Conservation (phyloP, 2,113 vertebrate species). For the Chrysochloris asiatica region DNA sequence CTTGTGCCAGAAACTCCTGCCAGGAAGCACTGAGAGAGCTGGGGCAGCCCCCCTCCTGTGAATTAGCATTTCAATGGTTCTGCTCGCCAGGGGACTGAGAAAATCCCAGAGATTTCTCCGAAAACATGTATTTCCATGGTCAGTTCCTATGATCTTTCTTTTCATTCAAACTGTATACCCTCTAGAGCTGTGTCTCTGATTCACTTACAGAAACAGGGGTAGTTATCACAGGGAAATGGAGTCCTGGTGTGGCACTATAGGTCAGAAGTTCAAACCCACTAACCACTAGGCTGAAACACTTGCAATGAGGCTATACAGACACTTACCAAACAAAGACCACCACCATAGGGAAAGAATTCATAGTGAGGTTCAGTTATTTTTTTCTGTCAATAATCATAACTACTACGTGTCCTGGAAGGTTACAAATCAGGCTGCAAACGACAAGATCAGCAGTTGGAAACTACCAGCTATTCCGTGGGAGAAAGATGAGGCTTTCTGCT, state of each 20-base stretch:
- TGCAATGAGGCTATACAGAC: too few relatives aligned
- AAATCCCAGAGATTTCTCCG: background rate
- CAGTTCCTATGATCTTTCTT: background rate
- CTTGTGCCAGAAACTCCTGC: conserved; percentile 48
- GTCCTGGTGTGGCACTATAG: too few relatives aligned
- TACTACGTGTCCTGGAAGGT: too few relatives aligned
- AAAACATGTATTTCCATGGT: background rate
- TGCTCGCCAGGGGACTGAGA: background rate
- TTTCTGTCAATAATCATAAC: background rate
- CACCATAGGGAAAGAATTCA: background rate
- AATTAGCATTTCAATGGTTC: conserved; percentile 48
- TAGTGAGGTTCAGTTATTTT: background rate
- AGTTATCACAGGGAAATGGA: background rate
- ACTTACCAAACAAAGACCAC: too few relatives aligned
- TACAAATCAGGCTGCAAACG: too few relatives aligned
- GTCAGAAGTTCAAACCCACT: too few relatives aligned
- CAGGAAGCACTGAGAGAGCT: background rate
- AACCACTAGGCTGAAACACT: too few relatives aligned
- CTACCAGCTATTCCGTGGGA: too few relatives aligned
- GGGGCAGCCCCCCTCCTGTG: background rate
- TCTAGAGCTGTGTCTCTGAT: background rate
- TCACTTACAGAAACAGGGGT: background rate
- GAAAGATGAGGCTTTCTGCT: too few relatives aligned
- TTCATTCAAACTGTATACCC: background rate
- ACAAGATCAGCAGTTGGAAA: too few relatives aligned